These are phyloP conservation scores for Aphelenchoides avenae DNA, from an alignment of 1,140 invertebrate genomes.

Conservation along the genomic window DNA sequence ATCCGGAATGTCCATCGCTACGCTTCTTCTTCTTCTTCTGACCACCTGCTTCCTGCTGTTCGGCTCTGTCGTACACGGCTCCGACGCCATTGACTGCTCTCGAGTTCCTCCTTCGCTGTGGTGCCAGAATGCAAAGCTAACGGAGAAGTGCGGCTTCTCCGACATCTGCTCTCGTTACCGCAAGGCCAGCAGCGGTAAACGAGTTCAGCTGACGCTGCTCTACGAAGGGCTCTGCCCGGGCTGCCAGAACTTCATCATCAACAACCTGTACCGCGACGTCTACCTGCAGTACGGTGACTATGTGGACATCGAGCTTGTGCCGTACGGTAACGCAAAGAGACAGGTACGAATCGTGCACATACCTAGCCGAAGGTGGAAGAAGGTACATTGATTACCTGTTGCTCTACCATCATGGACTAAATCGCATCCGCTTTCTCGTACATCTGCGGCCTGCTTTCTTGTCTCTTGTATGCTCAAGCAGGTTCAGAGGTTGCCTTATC, in stretches of 20 bases:
- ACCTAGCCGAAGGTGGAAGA: too few species aligned
- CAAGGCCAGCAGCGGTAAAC: conserved; percentile 15
- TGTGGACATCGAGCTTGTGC: conserved; percentile 18
- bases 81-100: conserved; percentile 5
- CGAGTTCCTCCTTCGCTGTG: conserved; percentile 20
- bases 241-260: conserved; percentile 19
- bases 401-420: too few species aligned
- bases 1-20: neutral
- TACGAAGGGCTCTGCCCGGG: conserved; percentile 24
- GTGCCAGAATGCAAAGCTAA: conserved; percentile 21
- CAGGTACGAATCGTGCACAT: neutral
- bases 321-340: conserved; percentile 25
- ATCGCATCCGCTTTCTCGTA: too few species aligned
- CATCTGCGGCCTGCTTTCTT: too few species aligned
- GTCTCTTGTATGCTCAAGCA: too few species aligned
- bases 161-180: conserved; percentile 3
- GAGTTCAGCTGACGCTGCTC: conserved; percentile 17
- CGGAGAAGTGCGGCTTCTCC: conserved; percentile 8
- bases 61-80: neutral
- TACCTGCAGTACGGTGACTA: conserved; percentile 7
- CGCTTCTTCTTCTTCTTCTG: neutral
- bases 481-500: too few species aligned
- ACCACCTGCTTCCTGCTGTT: neutral
- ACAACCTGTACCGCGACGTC: conserved; percentile 1
- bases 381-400: too few species aligned